phyloP scores from a whole-genome alignment of 2,888 invertebrate genomes.

The Mesorhabditis spiculigera region DNA sequence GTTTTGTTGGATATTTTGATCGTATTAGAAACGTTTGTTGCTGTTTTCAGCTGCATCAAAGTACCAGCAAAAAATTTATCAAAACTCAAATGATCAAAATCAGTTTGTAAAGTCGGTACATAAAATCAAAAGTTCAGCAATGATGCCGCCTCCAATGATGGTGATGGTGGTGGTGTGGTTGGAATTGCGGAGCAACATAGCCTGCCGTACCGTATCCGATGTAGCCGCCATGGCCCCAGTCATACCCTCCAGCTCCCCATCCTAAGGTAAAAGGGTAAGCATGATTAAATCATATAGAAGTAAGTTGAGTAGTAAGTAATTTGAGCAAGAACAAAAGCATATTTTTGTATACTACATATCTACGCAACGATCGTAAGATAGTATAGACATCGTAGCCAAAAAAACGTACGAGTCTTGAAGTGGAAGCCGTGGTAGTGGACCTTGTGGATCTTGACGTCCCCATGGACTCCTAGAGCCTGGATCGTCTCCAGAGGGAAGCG shows the following conservation, averaged over 20 bases:
- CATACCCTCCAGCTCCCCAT: slow-evolving; percentile 8
- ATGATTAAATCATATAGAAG: not conserved
- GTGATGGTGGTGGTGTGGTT: not conserved
- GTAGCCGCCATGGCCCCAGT: slow-evolving; percentile 42
- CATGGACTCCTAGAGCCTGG: slow-evolving; percentile 39
- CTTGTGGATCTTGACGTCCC: slow-evolving; percentile 32
- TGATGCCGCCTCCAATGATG: not conserved
- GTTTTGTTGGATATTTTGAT: too few species aligned
- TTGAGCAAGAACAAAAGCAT: too few species aligned
- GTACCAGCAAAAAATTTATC: too few species aligned
- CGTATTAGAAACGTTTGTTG: too few species aligned
- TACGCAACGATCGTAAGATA: too few species aligned
- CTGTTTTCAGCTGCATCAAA: too few species aligned
- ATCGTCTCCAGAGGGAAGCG: slow-evolving; percentile 33
- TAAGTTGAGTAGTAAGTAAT: not conserved
- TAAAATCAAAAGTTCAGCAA: not conserved
- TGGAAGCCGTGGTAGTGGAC: slow-evolving; percentile 37
- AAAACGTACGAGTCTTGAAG: slow-evolving; percentile 22
- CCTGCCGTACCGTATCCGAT: slow-evolving; percentile 33
- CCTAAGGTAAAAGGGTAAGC: not conserved
- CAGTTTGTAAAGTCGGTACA: not conserved
- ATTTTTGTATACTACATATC: too few species aligned
- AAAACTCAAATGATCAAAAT: not conserved
- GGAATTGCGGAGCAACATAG: slow-evolving; percentile 28
- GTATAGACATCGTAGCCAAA: too few species aligned